Percentiles rank a stretch among this genome's conserved stretches.
Conservation (phyloP, 2,113 vertebrate species). For the Grus americana region DNA sequence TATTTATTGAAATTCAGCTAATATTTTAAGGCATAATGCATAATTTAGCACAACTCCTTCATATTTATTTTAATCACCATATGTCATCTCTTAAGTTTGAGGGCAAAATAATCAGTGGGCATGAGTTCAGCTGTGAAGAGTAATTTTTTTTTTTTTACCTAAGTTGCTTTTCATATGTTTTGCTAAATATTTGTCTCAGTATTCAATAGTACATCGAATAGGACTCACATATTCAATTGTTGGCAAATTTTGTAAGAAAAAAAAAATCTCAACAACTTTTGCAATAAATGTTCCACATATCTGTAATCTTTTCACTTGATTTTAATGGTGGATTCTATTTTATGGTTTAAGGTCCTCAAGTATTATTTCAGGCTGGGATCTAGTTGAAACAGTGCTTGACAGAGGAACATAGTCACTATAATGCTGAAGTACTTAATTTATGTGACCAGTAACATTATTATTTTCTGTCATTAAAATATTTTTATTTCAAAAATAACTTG, state of each 20-base stretch:
- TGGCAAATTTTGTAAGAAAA: not conserved
- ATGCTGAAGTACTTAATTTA: not conserved
- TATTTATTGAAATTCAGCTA: not conserved
- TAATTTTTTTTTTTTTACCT: not conserved
- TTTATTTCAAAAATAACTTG: not conserved
- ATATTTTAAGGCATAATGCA: not conserved
- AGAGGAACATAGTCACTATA: not conserved
- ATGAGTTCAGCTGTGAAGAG: not conserved
- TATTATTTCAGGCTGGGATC: not conserved
- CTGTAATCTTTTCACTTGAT: not conserved
- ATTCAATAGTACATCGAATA: not conserved
- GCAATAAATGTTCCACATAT: not conserved
- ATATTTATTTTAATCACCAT: not conserved
- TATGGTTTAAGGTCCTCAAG: not conserved
- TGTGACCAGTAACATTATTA: not conserved
- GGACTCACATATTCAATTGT: not conserved
- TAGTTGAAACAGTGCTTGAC: not conserved
- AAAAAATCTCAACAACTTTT: not conserved
- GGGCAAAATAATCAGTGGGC: not conserved
- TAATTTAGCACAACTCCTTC: not conserved
- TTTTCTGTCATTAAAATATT: not conserved
- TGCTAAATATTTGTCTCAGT: not conserved
- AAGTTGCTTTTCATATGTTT: not conserved
- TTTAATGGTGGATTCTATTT: not conserved
- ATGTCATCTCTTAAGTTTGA: not conserved